A percentile compares a stretch with the other conserved stretches of the same genome.
phyloP scores from a whole-genome alignment of 1,140 invertebrate species.

The Myzus persicae region DNA sequence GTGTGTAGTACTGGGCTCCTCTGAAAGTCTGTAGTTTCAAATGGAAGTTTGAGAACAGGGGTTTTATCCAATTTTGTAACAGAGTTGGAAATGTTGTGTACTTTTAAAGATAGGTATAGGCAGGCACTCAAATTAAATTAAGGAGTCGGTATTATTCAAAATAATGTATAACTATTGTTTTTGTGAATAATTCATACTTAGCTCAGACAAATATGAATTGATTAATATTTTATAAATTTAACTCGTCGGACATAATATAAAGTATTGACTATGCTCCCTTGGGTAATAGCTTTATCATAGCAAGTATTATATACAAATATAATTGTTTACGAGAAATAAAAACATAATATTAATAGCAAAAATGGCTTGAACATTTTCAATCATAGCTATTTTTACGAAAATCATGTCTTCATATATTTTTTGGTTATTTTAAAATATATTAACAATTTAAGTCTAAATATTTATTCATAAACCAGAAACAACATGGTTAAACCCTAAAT shows the following conservation, averaged over 20 bases:
- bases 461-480: background rate
- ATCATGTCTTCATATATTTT: background rate
- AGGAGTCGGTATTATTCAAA: background rate
- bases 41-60: too few species aligned
- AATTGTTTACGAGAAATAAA: background rate
- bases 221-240: background rate
- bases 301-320: background rate
- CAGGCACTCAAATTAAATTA: background rate
- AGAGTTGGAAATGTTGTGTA: background rate
- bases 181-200: background rate
- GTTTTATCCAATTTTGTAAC: too few species aligned
- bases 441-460: background rate
- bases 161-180: background rate
- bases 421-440: background rate
- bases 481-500: background rate
- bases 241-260: background rate
- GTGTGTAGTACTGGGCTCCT: background rate
- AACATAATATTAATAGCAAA: background rate
- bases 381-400: background rate
- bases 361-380: background rate
- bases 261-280: background rate
- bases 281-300: background rate
- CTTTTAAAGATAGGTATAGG: background rate
- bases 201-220: background rate
- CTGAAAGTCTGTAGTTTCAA: background rate